These are phyloP conservation scores for Neomorphus geoffroyi DNA, from an alignment of 2,797 vertebrate species.

Conservation along the genomic window DNA sequence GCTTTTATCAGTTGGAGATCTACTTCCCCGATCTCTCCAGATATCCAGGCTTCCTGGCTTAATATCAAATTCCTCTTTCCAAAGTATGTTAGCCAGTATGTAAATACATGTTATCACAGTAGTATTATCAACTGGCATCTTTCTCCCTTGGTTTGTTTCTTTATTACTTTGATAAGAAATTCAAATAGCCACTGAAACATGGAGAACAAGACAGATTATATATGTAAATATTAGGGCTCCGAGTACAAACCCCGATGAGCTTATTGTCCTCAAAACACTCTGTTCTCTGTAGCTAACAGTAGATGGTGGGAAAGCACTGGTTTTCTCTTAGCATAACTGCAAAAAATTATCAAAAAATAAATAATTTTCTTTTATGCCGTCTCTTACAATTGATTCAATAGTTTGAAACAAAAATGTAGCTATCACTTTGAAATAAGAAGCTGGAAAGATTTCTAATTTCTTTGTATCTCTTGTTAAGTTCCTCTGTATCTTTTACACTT, in stretches of 20 bases:
- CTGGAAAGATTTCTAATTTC: not conserved
- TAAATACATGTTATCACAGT: conserved; percentile 16
- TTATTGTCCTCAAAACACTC: not conserved
- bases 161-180: conserved; percentile 51
- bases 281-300: not conserved
- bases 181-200: not conserved
- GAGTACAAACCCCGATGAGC: not conserved
- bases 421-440: not conserved
- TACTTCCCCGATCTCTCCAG: conserved; percentile 4
- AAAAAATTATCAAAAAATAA: not conserved
- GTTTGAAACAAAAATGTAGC: not conserved
- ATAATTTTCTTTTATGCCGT: not conserved
- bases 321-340: not conserved
- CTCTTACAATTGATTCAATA: not conserved
- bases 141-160: not conserved
- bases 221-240: conserved; percentile 2
- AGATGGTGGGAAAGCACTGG: not conserved
- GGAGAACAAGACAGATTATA: not conserved
- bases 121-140: not conserved
- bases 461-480: not conserved
- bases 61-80: conserved; percentile 12
- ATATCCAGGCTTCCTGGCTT: conserved; percentile 1
- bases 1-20: not conserved
- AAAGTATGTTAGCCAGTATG: not conserved
- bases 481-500: not conserved